Conservation (phyloP, 2,888 invertebrate species). For the Drosophila stalkeri region DNA sequence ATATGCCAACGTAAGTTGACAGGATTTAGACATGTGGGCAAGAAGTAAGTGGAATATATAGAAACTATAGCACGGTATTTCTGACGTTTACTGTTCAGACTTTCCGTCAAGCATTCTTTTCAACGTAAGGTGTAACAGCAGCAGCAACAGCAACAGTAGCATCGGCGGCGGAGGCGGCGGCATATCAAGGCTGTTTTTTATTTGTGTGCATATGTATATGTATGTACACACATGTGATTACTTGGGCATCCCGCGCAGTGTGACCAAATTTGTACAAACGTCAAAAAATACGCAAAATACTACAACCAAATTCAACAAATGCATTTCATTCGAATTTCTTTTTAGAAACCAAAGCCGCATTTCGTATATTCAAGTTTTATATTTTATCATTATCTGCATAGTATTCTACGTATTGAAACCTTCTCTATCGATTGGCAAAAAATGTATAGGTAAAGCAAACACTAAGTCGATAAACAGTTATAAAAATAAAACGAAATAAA, state of each 20-base stretch:
- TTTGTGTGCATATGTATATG: conserved; percentile 20
- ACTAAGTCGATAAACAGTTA: background rate
- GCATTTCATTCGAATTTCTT: conserved; percentile 5
- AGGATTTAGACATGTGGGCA: background rate
- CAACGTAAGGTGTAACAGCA: conserved; percentile 47
- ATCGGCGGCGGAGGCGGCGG: conserved; percentile 23
- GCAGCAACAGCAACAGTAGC: conserved; percentile 22
- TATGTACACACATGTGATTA: conserved; percentile 74
- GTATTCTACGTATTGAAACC: background rate
- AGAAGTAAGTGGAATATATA: background rate
- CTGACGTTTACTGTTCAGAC: conserved; percentile 14
- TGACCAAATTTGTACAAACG: conserved; percentile 40
- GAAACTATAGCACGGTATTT: conserved; percentile 4
- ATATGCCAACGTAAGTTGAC: conserved; percentile 17
- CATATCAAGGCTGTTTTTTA: conserved; percentile 56
- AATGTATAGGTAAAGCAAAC: background rate
- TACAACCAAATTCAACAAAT: conserved; percentile 23
- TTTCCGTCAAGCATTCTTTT: conserved; percentile 39
- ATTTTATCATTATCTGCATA: background rate
- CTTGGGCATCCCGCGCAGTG: conserved; percentile 47
- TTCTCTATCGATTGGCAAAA: background rate
- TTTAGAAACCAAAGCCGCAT: conserved; percentile 8
- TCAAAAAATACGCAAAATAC: conserved; percentile 42
- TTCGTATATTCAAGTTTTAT: background rate
- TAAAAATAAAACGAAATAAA: background rate